phyloP scores from a whole-genome alignment of 2,797 vertebrate genomes.

The Chloroceryle amazona region DNA sequence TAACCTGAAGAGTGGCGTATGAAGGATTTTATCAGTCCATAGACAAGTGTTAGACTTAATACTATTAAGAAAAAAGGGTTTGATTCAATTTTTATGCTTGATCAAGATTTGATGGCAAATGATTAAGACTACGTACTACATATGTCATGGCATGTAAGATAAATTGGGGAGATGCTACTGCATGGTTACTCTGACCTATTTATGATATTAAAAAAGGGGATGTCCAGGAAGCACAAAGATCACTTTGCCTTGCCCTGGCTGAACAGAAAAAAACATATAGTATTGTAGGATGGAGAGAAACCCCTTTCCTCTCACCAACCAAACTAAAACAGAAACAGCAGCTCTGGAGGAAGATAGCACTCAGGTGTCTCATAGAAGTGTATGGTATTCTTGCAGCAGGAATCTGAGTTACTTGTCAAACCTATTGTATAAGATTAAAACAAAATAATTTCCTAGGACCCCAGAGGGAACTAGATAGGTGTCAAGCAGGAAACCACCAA shows the following conservation, averaged over 20 bases:
- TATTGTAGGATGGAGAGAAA: not conserved
- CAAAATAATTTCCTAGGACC: not conserved
- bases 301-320: not conserved
- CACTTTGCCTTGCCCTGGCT: not conserved
- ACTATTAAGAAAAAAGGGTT: not conserved
- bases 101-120: not conserved
- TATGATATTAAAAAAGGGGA: not conserved
- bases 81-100: not conserved
- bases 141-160: not conserved
- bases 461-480: accelerated
- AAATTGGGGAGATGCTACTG: not conserved
- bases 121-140: not conserved
- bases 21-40: not conserved
- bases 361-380: not conserved
- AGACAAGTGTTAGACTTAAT: not conserved
- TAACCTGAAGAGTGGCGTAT: not conserved
- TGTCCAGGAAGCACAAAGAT: not conserved
- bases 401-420: not conserved
- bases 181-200: not conserved
- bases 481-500: not conserved
- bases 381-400: not conserved
- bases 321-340: not conserved
- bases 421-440: not conserved
- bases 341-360: not conserved
- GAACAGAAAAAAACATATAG: not conserved